These are phyloP conservation scores for Holothuria scabra DNA, from an alignment of 53 echinoderm and acorn worm species.

Conservation along the genomic window DNA sequence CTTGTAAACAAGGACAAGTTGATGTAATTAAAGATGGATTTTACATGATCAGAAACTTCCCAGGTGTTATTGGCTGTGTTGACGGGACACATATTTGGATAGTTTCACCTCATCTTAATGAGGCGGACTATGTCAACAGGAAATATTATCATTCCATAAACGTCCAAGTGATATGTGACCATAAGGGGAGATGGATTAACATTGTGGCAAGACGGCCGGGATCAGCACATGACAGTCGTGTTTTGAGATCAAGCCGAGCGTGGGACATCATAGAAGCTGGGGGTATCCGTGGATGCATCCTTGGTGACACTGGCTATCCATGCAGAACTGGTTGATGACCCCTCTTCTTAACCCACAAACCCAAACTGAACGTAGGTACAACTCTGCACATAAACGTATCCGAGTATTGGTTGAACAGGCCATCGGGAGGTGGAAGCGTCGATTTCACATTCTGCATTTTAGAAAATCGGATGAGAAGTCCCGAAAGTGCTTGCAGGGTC, in stretches of 20 bases:
- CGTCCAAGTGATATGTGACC: constrained; percentile 15
- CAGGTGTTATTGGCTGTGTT: too few relatives aligned
- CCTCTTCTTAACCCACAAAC: constrained; percentile 15
- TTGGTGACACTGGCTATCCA: constrained; percentile 43
- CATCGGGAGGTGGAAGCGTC: constrained; percentile 31
- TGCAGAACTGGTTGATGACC: constrained; percentile 31
- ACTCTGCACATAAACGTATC: constrained; percentile 2
- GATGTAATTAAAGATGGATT: too few relatives aligned
- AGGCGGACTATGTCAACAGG: constrained; percentile 4
- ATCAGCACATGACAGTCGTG: constrained; percentile 5
- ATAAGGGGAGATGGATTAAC: neutral
- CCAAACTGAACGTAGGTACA: constrained; percentile 1
- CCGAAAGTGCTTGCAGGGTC: neutral
- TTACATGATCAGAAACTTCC: too few relatives aligned
- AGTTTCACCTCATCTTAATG: too few relatives aligned
- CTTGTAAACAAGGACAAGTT: too few relatives aligned
- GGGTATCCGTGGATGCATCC: constrained; percentile 5
- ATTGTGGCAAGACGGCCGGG: constrained; percentile 24
- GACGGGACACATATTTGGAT: too few relatives aligned
- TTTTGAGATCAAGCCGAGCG: constrained; percentile 4
- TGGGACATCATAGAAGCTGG: neutral
- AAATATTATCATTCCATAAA: constrained; percentile 2
- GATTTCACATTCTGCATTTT: constrained; percentile 7
- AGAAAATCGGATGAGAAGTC: neutral
- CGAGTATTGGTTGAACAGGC: neutral